Evolutionary conservation across 2,113 vertebrate genomes (phyloP), one percentile per base, ranked within the genome.

Genomic region (Eretmodus cyanostictus): DNA sequence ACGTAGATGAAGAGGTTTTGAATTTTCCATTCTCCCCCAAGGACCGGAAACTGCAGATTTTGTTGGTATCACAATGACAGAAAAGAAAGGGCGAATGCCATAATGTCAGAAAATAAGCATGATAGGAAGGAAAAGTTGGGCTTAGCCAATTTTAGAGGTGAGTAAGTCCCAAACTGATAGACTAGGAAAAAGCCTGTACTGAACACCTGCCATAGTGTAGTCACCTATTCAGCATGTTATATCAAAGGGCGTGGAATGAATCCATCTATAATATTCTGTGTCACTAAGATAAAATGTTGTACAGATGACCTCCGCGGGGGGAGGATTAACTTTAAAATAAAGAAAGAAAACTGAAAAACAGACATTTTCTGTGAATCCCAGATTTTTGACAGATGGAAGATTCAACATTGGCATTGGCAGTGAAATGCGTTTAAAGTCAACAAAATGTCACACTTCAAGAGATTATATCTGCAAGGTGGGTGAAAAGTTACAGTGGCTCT

Each of bases 1-100:
- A 90, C 19, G 4, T 90, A 95, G 93, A 96, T 96, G 89, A 95
- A 95, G 95, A 95, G 91, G 84, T 93, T 94, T 94, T 93, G 92
- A 94, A 95, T 92, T 87, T 85, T 91, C 89, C 54, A 24, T 81
- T 82, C 82, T 83, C 80, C 84, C 85, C 86, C 59, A 8, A 86
- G 87, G 87, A 87, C 82, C 12, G 9, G 68, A 93, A 93, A 94
- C 88, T 92, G 93, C 87, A 92, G 91, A 91, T 91, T 68, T 84
- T 59, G 82, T 92, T 13, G 40, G 68, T 88, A 89, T 91, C 81
- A 89, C 49, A 73, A 31, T 91, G 51, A 89, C 89, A 89, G 76
- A 80, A 87, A 78, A 51, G 73, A 78, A 51, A 51, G 73, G 73
- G 27, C 2, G 2, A 51, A 49, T 78, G 45, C 19, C 45, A 78